A percentile compares a stretch with the other conserved stretches of the same genome.
Evolutionary conservation across 2,113 vertebrate species (phyloP).

Genomic region (Phrynosoma blainvillii): DNA sequence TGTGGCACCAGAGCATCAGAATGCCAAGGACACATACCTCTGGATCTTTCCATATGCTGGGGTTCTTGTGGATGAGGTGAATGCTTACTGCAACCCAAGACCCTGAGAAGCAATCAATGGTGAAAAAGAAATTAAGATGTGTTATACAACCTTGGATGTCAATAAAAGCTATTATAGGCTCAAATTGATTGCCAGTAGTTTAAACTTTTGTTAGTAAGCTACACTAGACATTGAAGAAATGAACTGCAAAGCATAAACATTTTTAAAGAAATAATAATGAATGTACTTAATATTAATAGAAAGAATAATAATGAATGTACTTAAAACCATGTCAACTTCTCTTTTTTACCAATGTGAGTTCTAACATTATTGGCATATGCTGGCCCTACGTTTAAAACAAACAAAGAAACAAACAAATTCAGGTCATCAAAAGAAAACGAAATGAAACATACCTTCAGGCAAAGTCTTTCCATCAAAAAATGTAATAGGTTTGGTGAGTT

Average conservation of each 20-base stretch:
- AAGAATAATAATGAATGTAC: not conserved
- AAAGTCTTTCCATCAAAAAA: conserved; percentile 87
- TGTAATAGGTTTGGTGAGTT: conserved; percentile 79
- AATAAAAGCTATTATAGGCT: not conserved
- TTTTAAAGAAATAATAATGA: not conserved
- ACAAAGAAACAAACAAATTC: not conserved
- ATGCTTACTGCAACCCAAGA: conserved; percentile 61
- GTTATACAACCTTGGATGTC: not conserved
- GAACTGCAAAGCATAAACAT: not conserved
- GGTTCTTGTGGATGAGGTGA: conserved; percentile 76
- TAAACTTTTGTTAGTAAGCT: not conserved
- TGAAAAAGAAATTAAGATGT: not conserved
- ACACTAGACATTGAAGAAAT: not conserved
- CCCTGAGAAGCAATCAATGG: conserved; percentile 8
- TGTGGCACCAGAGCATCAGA: not conserved
- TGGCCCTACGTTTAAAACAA: not conserved
- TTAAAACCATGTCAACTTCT: not conserved
- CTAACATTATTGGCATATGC: not conserved
- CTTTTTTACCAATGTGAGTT: not conserved
- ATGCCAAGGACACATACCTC: conserved; percentile 26
- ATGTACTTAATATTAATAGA: too few relatives aligned
- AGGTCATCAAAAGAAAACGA: not conserved
- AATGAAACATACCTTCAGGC: conserved; percentile 78
- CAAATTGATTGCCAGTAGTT: not conserved
- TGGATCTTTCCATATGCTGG: conserved; percentile 79